phyloP scores from a whole-genome alignment of 1,140 invertebrate species.

The Eubasilissa regina region DNA sequence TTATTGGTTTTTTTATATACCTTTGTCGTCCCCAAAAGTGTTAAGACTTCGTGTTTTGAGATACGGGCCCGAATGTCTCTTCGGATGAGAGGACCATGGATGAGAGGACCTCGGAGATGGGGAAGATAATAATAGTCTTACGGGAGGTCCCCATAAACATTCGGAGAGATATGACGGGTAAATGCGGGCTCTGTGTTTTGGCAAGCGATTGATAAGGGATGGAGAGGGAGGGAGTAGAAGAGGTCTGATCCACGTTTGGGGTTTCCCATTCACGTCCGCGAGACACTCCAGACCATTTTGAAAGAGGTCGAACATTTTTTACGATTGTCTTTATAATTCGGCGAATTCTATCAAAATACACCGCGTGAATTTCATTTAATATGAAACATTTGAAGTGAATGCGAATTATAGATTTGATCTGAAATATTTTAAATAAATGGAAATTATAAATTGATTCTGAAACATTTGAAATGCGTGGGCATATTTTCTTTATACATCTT shows the following conservation, averaged over 20 bases:
- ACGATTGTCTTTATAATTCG: no score
- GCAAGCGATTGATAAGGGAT: conserved; percentile 38
- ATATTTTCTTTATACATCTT: no score
- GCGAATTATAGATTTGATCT: no score
- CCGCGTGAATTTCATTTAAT: no score
- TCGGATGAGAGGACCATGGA: not conserved
- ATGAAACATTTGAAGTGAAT: no score
- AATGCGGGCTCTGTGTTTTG: conserved; percentile 39
- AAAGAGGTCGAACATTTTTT: conserved; percentile 16
- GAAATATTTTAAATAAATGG: no score
- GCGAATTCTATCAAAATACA: no score
- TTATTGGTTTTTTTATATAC: not conserved
- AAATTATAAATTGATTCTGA: no score
- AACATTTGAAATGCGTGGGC: no score
- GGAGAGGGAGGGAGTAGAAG: not conserved
- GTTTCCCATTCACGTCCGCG: not conserved
- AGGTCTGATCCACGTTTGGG: not conserved
- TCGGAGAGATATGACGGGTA: conserved; percentile 5
- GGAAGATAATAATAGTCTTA: conserved; percentile 8
- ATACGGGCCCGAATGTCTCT: conserved; percentile 8
- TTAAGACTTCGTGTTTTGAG: conserved; percentile 9
- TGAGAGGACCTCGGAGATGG: not conserved
- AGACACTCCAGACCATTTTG: not conserved
- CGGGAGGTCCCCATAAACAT: conserved; percentile 9
- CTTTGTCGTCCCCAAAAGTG: not conserved